A percentile compares a stretch with the other conserved stretches of the same genome.
phyloP scores from a whole-genome alignment of 1,140 invertebrate species.

The Orchesella cincta region DNA sequence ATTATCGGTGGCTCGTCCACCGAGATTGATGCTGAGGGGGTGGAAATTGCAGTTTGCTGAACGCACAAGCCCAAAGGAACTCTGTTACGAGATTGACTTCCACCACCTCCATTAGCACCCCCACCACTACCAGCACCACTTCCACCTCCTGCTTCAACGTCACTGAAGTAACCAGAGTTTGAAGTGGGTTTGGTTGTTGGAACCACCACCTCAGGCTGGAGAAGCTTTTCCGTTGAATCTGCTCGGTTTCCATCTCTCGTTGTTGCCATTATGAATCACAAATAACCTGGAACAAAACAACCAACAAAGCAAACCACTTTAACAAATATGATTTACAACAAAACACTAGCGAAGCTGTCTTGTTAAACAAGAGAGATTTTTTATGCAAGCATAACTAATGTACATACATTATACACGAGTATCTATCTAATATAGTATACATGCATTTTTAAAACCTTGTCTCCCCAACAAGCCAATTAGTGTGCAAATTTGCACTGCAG shows the following conservation, averaged over 20 bases:
- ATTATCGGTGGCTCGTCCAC: conserved; percentile 48
- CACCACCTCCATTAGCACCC: background rate
- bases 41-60: conserved; percentile 48
- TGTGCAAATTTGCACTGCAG: too few species aligned
- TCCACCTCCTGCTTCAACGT: background rate
- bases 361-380: background rate
- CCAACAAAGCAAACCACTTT: background rate
- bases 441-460: too few species aligned
- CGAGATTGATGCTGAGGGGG: conserved; percentile 40
- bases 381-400: background rate
- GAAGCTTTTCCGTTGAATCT: conserved; percentile 33
- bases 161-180: conserved; percentile 33
- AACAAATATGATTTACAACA: background rate
- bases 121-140: background rate
- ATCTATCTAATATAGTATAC: too few species aligned
- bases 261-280: background rate
- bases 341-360: background rate
- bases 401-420: background rate
- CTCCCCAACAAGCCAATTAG: too few species aligned
- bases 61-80: conserved; percentile 42
- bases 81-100: conserved; percentile 22
- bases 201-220: background rate
- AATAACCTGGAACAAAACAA: background rate
- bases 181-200: conserved; percentile 20
- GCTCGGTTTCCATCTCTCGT: background rate